Conservation (phyloP, 2,797 vertebrate genomes). For the Urophycis tenuis region DNA sequence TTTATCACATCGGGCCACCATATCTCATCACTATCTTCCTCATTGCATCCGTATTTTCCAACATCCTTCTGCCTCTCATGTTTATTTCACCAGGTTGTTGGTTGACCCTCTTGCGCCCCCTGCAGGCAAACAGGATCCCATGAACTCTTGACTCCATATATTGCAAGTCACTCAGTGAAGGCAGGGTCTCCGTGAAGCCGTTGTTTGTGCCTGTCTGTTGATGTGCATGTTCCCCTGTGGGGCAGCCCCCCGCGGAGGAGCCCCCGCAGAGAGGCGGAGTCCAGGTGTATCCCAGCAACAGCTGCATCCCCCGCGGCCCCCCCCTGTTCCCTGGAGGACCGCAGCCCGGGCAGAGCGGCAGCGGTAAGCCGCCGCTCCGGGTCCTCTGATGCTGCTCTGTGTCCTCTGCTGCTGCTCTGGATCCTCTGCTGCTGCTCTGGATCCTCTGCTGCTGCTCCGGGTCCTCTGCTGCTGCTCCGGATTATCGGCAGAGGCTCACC, state of each 20-base stretch:
- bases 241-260: constrained; percentile 49
- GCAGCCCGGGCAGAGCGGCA: constrained; percentile 81
- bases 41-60: background rate
- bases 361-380: constrained; percentile 70
- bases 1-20: too few species aligned
- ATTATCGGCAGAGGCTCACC: too few species aligned
- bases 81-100: too few species aligned
- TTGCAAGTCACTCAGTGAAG: background rate
- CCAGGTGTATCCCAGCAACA: constrained; percentile 56
- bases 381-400: too few species aligned
- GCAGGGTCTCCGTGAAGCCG: background rate
- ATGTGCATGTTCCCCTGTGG: constrained; percentile 3
- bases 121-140: background rate
- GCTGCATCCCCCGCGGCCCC: constrained; percentile 56
- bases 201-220: background rate
- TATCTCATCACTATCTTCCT: background rate
- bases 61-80: too few species aligned
- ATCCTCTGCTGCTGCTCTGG: background rate
- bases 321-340: constrained; percentile 81
- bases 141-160: background rate
- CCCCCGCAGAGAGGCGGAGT: constrained; percentile 39
- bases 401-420: too few species aligned
- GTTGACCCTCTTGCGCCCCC: background rate
- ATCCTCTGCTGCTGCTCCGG: too few species aligned
- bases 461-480: too few species aligned